phyloP scores from a whole-genome alignment of 2,113 vertebrate genomes.

The Ceyx melanurus region DNA sequence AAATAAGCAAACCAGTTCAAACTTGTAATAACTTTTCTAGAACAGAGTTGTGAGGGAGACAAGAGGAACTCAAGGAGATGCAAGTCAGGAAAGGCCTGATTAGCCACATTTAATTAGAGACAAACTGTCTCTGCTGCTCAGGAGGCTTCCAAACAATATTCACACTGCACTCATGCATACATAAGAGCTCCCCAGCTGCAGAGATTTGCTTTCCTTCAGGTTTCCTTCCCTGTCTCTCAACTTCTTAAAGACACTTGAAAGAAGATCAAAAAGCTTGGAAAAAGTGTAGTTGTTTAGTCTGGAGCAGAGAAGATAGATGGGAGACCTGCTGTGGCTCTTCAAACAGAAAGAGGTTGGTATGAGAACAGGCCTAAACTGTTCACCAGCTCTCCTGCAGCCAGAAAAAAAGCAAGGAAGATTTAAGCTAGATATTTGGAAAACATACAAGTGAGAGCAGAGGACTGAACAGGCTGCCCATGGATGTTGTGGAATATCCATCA shows the following conservation, averaged over 20 bases:
- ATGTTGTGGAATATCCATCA: conserved; percentile 24
- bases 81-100: background rate
- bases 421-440: conserved; percentile 24
- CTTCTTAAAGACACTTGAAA: conserved; percentile 44
- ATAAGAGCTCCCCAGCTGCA: background rate
- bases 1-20: background rate
- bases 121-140: background rate
- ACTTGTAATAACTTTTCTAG: background rate
- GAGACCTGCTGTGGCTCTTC: background rate
- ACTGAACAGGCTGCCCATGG: background rate
- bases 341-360: background rate
- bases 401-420: background rate
- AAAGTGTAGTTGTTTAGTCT: conserved; percentile 40
- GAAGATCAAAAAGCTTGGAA: conserved; percentile 44
- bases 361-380: conserved; percentile 6
- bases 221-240: conserved; percentile 10
- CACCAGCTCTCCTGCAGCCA: conserved; percentile 25
- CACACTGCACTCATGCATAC: background rate
- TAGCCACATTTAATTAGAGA: background rate
- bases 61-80: background rate
- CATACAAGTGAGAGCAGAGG: conserved; percentile 30
- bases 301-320: background rate
- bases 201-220: conserved; percentile 1
- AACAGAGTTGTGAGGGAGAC: background rate
- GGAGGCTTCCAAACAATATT: background rate